Evolutionary conservation across 2,113 vertebrate species (phyloP).

Genomic region (Phalacrocorax aristotelis): DNA sequence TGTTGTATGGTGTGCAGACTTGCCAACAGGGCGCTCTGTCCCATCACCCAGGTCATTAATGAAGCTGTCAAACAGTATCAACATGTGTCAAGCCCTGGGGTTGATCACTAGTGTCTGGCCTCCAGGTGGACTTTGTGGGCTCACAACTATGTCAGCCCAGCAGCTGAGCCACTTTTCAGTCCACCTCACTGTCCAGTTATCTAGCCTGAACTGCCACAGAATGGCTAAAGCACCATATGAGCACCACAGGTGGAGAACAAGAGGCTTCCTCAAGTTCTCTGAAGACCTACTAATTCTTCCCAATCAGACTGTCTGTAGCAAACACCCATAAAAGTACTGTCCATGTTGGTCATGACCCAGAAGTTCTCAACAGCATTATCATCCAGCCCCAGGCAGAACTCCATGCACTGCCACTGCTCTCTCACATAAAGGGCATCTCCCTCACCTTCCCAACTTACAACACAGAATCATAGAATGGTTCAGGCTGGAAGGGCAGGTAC

Average conservation of each 20-base stretch:
- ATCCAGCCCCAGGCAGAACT: not conserved
- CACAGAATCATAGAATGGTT: not conserved
- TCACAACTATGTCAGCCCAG: not conserved
- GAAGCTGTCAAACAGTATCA: not conserved
- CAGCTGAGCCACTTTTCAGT: not conserved
- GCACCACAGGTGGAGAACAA: fast-evolving
- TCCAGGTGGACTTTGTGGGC: not conserved
- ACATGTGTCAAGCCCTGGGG: too few species aligned
- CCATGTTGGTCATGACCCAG: not conserved
- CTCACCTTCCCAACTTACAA: not conserved
- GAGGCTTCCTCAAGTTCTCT: not conserved
- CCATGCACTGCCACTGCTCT: too few species aligned
- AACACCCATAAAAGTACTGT: not conserved
- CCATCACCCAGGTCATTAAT: not conserved
- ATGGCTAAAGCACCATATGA: not conserved
- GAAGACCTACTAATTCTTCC: not conserved
- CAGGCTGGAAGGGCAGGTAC: not conserved
- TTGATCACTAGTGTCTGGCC: too few species aligned
- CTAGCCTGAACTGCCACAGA: not conserved
- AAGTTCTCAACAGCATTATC: not conserved
- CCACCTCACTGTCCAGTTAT: not conserved
- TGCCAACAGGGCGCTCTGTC: not conserved
- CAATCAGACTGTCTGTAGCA: not conserved
- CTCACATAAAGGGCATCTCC: not conserved
- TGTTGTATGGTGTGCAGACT: not conserved